Evolutionary conservation across 2,888 invertebrate genomes (phyloP).

Genomic region (Agrochola macilenta): DNA sequence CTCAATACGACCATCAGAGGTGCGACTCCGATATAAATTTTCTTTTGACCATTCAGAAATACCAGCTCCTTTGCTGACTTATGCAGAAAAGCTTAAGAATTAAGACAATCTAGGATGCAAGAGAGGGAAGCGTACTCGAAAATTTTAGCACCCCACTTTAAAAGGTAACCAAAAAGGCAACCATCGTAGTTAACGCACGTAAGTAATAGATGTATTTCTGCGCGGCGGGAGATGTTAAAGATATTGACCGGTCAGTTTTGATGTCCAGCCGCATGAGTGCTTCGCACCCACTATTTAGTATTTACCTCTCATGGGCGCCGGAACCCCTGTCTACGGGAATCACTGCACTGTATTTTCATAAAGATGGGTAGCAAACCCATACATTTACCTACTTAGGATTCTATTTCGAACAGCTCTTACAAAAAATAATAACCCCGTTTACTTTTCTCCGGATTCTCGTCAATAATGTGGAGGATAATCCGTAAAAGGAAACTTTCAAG

Average conservation of each 20-base stretch:
- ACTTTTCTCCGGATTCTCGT: neutral
- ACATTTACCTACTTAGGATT: neutral
- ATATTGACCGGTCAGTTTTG: no score
- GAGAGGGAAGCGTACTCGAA: neutral
- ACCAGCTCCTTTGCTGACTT: neutral
- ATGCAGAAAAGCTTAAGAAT: neutral
- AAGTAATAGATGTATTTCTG: neutral
- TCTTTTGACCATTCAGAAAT: no score
- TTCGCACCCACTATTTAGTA: no score
- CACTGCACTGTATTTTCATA: neutral
- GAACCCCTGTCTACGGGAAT: neutral
- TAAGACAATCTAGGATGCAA: neutral
- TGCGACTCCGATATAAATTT: no score
- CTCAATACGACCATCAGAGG: no score
- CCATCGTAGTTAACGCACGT: neutral
- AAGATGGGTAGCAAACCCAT: neutral
- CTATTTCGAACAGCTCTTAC: neutral
- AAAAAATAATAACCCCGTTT: neutral
- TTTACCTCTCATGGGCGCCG: no score
- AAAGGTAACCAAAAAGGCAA: neutral
- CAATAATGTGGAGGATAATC: constrained; percentile 31
- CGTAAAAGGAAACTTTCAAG: constrained; percentile 24
- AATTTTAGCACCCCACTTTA: neutral
- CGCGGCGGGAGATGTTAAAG: neutral
- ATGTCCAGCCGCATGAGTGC: neutral